Percentiles rank a stretch among this genome's conserved stretches.
Evolutionary conservation across 2,888 invertebrate genomes (phyloP).

Genomic region (Drosophila borborema): DNA sequence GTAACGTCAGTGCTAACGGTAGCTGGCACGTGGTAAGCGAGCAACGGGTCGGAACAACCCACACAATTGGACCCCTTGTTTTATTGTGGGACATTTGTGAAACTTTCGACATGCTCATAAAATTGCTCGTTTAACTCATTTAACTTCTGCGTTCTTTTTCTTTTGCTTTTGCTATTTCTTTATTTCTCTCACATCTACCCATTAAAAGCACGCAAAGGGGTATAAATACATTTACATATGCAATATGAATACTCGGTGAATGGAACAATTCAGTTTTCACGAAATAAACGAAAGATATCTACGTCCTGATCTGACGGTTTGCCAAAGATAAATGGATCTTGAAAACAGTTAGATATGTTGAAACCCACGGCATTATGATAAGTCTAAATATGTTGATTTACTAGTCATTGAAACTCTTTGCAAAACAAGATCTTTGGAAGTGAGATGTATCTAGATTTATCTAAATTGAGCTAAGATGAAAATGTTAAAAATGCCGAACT

Average conservation of each 20-base stretch:
- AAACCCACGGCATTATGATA: too few relatives aligned
- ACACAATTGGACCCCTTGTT: slow-evolving; percentile 54
- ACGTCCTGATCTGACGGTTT: too few relatives aligned
- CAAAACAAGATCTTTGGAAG: too few relatives aligned
- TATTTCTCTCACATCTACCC: slow-evolving; percentile 10
- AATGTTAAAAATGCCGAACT: too few relatives aligned
- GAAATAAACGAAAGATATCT: too few relatives aligned
- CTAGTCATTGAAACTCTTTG: too few relatives aligned
- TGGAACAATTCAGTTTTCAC: background rate
- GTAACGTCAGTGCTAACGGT: slow-evolving; percentile 27
- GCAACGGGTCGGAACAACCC: slow-evolving; percentile 23
- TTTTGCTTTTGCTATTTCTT: slow-evolving; percentile 35
- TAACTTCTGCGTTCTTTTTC: slow-evolving; percentile 67
- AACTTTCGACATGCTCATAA: slow-evolving; percentile 77
- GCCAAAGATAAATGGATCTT: background rate
- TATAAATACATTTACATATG: slow-evolving; percentile 1
- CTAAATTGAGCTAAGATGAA: too few relatives aligned
- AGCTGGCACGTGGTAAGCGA: slow-evolving; percentile 31
- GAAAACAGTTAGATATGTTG: background rate
- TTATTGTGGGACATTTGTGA: slow-evolving; percentile 66
- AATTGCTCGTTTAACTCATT: slow-evolving; percentile 84
- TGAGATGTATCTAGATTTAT: too few relatives aligned
- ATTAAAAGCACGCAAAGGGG: background rate
- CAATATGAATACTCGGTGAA: background rate
- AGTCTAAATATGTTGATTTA: too few relatives aligned